These are phyloP conservation scores for Brachionus angularis DNA, from an alignment of 1,140 invertebrate genomes.

Conservation along the genomic window DNA sequence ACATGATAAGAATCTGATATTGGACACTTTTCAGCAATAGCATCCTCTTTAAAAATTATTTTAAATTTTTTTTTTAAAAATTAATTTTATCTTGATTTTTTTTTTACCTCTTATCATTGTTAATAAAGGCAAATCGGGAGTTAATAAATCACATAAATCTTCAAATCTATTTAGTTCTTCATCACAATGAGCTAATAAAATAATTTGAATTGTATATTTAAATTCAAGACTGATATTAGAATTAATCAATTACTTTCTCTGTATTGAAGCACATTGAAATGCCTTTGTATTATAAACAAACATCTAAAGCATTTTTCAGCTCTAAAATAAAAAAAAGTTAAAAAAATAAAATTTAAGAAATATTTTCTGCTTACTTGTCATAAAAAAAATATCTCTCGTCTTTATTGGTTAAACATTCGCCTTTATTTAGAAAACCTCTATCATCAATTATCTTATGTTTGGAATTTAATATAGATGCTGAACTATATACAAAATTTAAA, in stretches of 20 bases:
- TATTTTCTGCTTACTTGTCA: slow-evolving; percentile 5
- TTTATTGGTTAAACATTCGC: slow-evolving; percentile 2
- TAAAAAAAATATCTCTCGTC: slow-evolving; percentile 17
- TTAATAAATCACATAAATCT: slow-evolving; percentile 11
- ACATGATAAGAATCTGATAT: slow-evolving; percentile 1
- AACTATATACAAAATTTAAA: slow-evolving; percentile 1
- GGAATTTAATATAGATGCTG: not conserved
- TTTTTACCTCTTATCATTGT: slow-evolving; percentile 26
- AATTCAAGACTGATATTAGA: not conserved
- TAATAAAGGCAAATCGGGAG: slow-evolving; percentile 12
- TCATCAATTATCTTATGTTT: slow-evolving; percentile 4
- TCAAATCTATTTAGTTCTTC: slow-evolving; percentile 31
- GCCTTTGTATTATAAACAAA: slow-evolving; percentile 26
- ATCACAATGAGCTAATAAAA: slow-evolving; percentile 27
- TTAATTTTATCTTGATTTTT: not conserved
- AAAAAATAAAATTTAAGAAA: not conserved
- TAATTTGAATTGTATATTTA: not conserved
- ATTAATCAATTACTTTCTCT: slow-evolving; percentile 23
- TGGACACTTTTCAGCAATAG: slow-evolving; percentile 18
- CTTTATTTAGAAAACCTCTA: slow-evolving; percentile 3
- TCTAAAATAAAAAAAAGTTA: not conserved
- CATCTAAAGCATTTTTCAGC: slow-evolving; percentile 19
- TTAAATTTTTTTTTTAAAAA: slow-evolving; percentile 7
- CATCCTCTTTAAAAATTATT: not conserved
- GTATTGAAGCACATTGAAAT: slow-evolving; percentile 34